Conservation (phyloP, 2,797 vertebrate species). For the Peromyscus aztecus region DNA sequence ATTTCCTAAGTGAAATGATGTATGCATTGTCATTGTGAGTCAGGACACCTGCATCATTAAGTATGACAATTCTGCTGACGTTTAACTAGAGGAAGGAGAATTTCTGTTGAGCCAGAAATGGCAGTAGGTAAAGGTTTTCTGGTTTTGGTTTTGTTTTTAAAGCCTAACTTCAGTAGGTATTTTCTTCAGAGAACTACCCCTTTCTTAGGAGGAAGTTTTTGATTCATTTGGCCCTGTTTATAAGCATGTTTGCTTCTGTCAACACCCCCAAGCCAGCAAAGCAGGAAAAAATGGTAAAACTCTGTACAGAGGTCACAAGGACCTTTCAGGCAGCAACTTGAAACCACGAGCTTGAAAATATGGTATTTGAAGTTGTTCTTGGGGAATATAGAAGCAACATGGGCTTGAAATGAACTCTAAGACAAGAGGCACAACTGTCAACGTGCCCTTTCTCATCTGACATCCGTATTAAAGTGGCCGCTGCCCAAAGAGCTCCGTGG, state of each 20-base stretch:
- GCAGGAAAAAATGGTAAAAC: constrained; percentile 81
- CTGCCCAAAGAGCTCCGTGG: constrained; percentile 30
- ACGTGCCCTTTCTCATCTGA: neutral
- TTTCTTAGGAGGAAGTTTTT: constrained; percentile 65
- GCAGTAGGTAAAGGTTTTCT: constrained; percentile 60
- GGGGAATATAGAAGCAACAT: constrained; percentile 77
- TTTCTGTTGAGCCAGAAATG: constrained; percentile 79
- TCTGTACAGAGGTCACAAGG: constrained; percentile 86
- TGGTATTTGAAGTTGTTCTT: constrained; percentile 81
- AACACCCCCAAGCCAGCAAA: constrained; percentile 76
- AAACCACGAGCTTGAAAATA: constrained; percentile 83
- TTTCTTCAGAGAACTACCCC: constrained; percentile 59
- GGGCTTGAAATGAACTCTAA: constrained; percentile 75
- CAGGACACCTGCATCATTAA: constrained; percentile 59
- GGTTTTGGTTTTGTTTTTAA: neutral
- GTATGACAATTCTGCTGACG: constrained; percentile 52
- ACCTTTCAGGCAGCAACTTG: constrained; percentile 85
- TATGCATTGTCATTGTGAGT: constrained; percentile 60
- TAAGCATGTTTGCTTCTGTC: constrained; percentile 69
- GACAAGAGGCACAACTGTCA: neutral
- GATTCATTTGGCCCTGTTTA: constrained; percentile 67
- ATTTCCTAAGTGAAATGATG: constrained; percentile 40
- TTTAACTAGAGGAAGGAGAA: constrained; percentile 66
- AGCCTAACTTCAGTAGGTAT: constrained; percentile 61
- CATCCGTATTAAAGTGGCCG: neutral